Base-by-base conservation (phyloP, 1,140 invertebrate genomes). In the Radopholus similis region DNA sequence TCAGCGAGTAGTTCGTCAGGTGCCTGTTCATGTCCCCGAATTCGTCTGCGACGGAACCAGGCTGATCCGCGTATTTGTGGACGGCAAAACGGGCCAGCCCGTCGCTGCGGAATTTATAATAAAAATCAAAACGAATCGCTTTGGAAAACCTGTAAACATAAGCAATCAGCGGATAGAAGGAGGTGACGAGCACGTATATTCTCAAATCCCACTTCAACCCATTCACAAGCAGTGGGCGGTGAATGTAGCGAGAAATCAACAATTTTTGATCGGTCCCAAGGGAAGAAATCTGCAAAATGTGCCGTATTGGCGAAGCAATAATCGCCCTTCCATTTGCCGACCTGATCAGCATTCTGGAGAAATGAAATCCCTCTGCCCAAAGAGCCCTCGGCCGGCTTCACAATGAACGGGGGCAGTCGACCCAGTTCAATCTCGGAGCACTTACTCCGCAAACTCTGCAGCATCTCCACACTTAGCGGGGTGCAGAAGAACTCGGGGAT, bases 1-100 rank as follows among this genome's bases (percentile, higher is more conserved):
- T 97, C 66, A 97, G 91, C 74, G 91, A 94, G 84, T 97, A 97
- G 85, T 97, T 97, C 37, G 95, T 97, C 73, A 97, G 86, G 88
- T 38, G 88, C 84, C 77, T 90, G 89, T 70, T 70, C 49, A 73
- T 2, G 30, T 75, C 59, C 42, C 18, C 47, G 30, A 26, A 44
- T 21, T 51, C 55, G 30, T 73, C 23, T 40, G 23, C 47, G 47
- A 3, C 21, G 30, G 26, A 21, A 8, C 63, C 15, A 67, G 37
- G 15, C 64, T 44, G n/a, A 34, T 69, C 23, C 15, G 70, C 67
- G 64, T 84, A 84, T 74, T 86, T 84, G 89, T 89, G 88, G 63
- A 90, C 91, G 21, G 91, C 91, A 84, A 94, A 95, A 66, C 92
- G 87, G 0, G 93, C 93, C 18, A 97, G 84, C 0, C 95, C 95